A percentile compares a stretch with the other conserved stretches of the same genome.
Evolutionary conservation across 1,140 invertebrate genomes (phyloP).

Genomic region (Heterodera schachtii): DNA sequence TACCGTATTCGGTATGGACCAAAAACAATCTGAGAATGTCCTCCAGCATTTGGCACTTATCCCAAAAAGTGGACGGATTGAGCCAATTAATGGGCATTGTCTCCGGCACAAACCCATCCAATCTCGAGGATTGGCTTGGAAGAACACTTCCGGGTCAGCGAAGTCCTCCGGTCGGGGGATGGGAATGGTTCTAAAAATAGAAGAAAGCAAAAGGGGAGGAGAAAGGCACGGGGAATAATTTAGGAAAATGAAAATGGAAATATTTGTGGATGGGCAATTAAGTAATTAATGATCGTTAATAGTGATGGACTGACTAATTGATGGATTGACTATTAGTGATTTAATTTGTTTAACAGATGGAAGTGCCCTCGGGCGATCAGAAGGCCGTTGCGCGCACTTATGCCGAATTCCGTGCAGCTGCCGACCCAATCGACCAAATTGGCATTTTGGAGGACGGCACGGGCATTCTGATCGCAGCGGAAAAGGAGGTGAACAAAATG

Average conservation of each 20-base stretch:
- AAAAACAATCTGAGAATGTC: background rate
- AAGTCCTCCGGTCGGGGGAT: constrained; percentile 28
- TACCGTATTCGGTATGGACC: too few relatives aligned
- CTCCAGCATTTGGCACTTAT: background rate
- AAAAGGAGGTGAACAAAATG: constrained; percentile 26
- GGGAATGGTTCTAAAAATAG: background rate
- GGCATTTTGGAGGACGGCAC: constrained; percentile 18
- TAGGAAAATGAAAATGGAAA: background rate
- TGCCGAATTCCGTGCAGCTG: constrained; percentile 25
- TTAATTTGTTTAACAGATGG: constrained; percentile 1
- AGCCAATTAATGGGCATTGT: background rate
- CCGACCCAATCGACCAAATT: constrained; percentile 15
- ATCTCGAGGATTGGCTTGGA: constrained; percentile 2
- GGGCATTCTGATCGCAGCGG: constrained; percentile 17
- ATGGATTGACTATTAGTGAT: too few relatives aligned
- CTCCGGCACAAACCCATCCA: background rate
- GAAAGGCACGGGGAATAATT: background rate
- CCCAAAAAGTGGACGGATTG: background rate
- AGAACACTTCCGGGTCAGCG: constrained; percentile 44
- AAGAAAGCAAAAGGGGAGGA: background rate
- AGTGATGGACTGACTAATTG: too few relatives aligned
- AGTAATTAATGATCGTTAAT: too few relatives aligned
- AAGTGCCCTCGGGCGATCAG: background rate
- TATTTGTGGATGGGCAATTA: background rate
- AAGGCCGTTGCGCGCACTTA: constrained; percentile 8